Base-by-base conservation (phyloP, 1,140 invertebrate species). In the Heliconius nattereri region DNA sequence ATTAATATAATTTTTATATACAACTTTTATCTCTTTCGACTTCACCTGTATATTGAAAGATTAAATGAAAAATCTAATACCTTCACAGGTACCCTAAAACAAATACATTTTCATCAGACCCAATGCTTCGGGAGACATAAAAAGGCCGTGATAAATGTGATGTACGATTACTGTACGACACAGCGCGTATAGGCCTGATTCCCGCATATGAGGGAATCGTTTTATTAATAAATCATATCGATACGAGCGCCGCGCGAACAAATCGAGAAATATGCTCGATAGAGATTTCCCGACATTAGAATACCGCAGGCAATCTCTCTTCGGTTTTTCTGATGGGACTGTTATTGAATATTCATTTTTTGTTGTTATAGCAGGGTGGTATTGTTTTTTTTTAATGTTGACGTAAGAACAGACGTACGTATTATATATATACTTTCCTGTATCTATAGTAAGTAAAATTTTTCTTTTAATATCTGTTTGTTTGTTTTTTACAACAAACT, bases 241-340 rank as follows among this genome's bases (percentile, higher is more conserved):
- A 84, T 82, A 84, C 85, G 78, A 80, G 74, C 77, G 80, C 84
- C 78, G 82, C 83, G 82, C 82, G 83, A 85, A 83, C 86, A 87
- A 86, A 87, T 89, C 83, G 85, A 89, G 86, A 89, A 90, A 89
- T 89, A 86, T 89, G 85, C 83, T 87, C 87, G 86, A 89, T 89
- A 84, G 81, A 89, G 83, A 89, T 89, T 87, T 83, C 73, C 75
- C 76, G 73, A 78, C 75, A 85, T 87, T 87, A 80, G 73, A 83
- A 83, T 78, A 76, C 76, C 29, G 70, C 57, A 60, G 66, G 66
- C 78, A 74, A 83, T 72, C 77, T 52, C 71, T 76, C 57, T 57
- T n/a, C 45, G 54, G 40, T 77, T 81, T 81, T 77, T 72, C 72
- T 60, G 52, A 75, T 82, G 26, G 54, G 37, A 79, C 45, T 71